Conservation (phyloP, 2,797 vertebrate species). For the Phoxinus dragarum region DNA sequence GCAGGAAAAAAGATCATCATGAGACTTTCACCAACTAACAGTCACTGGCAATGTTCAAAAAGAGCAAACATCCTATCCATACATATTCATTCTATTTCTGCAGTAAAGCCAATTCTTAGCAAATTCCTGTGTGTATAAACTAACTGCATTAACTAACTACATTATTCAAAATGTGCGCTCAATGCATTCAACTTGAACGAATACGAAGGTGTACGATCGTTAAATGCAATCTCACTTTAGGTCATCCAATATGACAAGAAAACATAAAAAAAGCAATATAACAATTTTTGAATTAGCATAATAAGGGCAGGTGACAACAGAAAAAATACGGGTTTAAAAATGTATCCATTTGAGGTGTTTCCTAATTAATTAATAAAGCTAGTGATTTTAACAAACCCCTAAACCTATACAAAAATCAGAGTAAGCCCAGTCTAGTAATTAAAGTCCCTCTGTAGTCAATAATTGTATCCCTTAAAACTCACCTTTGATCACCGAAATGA, state of each 20-base stretch:
- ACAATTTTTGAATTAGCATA: no score
- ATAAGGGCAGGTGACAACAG: no score
- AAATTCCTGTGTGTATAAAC: not conserved
- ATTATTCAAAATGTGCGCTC: not conserved
- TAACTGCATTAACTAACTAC: no score
- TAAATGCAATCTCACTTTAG: not conserved
- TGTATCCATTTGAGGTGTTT: not conserved
- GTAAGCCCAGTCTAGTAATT: not conserved
- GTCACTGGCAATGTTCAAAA: no score
- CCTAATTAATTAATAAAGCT: not conserved
- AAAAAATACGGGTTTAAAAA: not conserved
- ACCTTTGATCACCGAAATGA: no score
- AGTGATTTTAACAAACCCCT: not conserved
- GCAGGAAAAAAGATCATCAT: not conserved
- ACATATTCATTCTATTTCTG: not conserved
- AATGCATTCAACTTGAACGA: not conserved
- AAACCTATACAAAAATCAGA: not conserved
- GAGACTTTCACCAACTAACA: not conserved
- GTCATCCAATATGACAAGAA: not conserved
- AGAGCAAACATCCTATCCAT: not conserved
- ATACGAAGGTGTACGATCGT: not conserved
- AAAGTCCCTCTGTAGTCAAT: no score
- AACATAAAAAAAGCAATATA: not conserved
- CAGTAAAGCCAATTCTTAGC: not conserved
- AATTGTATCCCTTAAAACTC: no score